phyloP scores from a whole-genome alignment of 2,797 vertebrate genomes.

The Hirundo rustica region DNA sequence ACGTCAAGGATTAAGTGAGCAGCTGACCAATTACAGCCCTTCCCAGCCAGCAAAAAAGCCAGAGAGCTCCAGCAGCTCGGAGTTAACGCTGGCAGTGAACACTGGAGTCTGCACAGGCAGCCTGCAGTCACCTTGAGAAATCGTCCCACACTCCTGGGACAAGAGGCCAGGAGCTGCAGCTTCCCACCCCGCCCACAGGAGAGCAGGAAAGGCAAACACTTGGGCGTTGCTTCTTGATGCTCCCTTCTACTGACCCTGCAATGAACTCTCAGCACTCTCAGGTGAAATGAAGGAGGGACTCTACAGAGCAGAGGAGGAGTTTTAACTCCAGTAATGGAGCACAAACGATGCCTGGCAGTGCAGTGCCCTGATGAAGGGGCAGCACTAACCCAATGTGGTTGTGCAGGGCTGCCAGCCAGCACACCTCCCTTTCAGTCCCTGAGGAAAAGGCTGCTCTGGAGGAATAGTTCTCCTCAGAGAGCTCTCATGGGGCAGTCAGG shows the following conservation, averaged over 20 bases:
- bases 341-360: not conserved
- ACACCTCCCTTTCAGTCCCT: fast-evolving
- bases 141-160: not conserved
- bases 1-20: constrained; percentile 39
- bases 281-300: not conserved
- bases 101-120: not conserved
- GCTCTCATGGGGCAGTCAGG: not conserved
- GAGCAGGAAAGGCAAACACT: not conserved
- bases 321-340: not conserved
- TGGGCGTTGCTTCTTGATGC: not conserved
- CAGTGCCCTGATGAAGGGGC: not conserved
- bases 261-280: not conserved
- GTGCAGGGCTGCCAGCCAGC: not conserved
- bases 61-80: not conserved
- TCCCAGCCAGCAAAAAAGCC: not conserved
- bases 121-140: constrained; percentile 36
- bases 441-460: not conserved
- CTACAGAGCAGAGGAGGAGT: not conserved
- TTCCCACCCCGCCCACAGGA: not conserved
- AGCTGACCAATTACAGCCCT: constrained; percentile 53
- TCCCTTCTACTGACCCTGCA: not conserved
- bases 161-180: not conserved
- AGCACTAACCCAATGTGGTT: not conserved
- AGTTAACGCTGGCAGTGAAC: not conserved
- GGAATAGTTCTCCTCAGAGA: not conserved